Percentiles rank a stretch among this genome's conserved stretches.
Conservation (phyloP, 2,888 invertebrate species). For the Bombylius discolor region DNA sequence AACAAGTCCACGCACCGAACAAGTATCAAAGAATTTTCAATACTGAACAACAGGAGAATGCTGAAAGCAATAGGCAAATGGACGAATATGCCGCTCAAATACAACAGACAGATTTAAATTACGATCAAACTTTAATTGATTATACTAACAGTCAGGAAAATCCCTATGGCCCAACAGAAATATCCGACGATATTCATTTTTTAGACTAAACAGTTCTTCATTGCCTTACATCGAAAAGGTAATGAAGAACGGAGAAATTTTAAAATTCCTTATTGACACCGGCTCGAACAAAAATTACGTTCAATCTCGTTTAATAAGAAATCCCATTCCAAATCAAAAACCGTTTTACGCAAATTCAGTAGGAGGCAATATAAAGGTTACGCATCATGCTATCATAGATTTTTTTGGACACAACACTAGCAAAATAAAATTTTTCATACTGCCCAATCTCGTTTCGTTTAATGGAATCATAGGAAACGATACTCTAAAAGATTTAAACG, state of each 20-base stretch:
- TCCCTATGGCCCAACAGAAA: background rate
- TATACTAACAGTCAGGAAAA: background rate
- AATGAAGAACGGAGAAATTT: slow-evolving; percentile 2
- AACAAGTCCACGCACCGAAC: background rate
- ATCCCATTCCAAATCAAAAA: slow-evolving; percentile 8
- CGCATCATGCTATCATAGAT: slow-evolving; percentile 7
- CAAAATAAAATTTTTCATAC: background rate
- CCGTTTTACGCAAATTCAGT: slow-evolving; percentile 8
- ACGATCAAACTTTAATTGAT: background rate
- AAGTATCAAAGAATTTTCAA: background rate
- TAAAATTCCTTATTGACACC: slow-evolving; percentile 9
- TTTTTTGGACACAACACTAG: slow-evolving; percentile 2
- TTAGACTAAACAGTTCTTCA: slow-evolving; percentile 11
- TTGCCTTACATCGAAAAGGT: slow-evolving; percentile 8
- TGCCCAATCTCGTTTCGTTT: background rate
- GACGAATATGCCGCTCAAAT: background rate
- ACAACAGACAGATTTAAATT: background rate
- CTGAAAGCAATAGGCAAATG: background rate
- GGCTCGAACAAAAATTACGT: slow-evolving; percentile 6
- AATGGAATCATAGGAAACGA: background rate
- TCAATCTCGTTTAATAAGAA: slow-evolving; percentile 1
- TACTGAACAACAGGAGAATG: background rate
- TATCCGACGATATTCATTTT: slow-evolving; percentile 6
- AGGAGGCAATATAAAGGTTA: slow-evolving; percentile 6
- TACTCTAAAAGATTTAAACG: background rate